Conservation (phyloP, 1,140 invertebrate species). For the Phenacoccus solenopsis region DNA sequence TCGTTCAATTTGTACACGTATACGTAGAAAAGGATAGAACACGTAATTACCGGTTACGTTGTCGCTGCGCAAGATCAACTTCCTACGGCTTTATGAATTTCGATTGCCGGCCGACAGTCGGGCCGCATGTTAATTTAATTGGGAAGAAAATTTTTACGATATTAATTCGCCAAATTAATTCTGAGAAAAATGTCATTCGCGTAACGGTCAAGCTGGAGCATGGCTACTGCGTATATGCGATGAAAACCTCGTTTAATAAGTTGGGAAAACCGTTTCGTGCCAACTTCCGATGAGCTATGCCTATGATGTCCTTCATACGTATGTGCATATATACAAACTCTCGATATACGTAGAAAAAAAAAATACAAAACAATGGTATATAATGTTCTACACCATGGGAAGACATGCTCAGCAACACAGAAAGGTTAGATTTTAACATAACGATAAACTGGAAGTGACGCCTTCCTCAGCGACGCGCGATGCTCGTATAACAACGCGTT, state of each 20-base stretch:
- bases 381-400: background rate
- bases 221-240: too few relatives aligned
- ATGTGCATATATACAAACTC: too few relatives aligned
- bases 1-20: background rate
- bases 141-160: too few relatives aligned
- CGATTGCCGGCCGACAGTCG: too few relatives aligned
- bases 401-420: background rate
- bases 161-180: too few relatives aligned
- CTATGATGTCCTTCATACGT: background rate
- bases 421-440: background rate
- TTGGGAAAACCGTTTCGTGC: too few relatives aligned
- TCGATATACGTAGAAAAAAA: background rate
- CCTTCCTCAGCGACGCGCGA: background rate
- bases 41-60: background rate
- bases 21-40: background rate
- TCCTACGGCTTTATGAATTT: slow-evolving; percentile 6
- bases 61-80: background rate
- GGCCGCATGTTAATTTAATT: too few relatives aligned
- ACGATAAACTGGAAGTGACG: slow-evolving; percentile 1
- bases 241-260: too few relatives aligned
- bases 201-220: too few relatives aligned
- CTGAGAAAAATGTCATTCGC: too few relatives aligned
- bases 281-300: background rate
- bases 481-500: background rate
- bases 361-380: slow-evolving; percentile 3